phyloP scores from a whole-genome alignment of 2,888 invertebrate species.

The Prosopocoilus inquinatus region DNA sequence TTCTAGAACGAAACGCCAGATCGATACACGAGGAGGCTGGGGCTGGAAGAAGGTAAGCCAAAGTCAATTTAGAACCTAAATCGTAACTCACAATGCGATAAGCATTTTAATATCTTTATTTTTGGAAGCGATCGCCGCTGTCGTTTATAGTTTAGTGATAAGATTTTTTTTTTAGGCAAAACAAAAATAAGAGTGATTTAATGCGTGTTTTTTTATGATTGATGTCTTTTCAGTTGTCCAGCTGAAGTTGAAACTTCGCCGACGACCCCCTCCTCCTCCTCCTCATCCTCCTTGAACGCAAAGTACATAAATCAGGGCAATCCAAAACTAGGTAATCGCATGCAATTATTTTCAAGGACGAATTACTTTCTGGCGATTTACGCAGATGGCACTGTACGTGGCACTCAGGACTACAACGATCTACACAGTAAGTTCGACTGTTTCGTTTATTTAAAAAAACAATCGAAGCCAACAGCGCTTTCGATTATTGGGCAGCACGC shows the following conservation, averaged over 20 bases:
- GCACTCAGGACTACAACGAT: conserved; percentile 54
- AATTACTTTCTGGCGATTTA: conserved; percentile 57
- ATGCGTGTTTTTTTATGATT: no score
- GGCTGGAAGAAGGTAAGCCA: conserved; percentile 12
- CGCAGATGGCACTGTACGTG: conserved; percentile 54
- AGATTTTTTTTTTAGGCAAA: no score
- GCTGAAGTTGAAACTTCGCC: no score
- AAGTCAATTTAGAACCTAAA: no score
- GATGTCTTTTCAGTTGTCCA: no score
- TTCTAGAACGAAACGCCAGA: conserved; percentile 5
- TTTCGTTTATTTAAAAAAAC: conserved; percentile 1
- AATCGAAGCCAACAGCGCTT: neutral
- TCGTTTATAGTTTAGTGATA: no score
- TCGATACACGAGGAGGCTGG: conserved; percentile 12
- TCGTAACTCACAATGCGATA: no score
- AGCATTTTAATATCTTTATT: no score
- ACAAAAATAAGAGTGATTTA: no score
- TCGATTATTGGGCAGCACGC: neutral
- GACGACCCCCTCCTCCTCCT: no score
- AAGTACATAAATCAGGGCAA: conserved; percentile 37
- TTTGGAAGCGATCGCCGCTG: no score
- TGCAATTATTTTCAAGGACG: conserved; percentile 58
- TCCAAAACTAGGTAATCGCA: conserved; percentile 51
- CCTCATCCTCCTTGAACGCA: no score
- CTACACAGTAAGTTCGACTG: conserved; percentile 52